These are phyloP conservation scores for Syrphus vitripennis DNA, from an alignment of 2,888 invertebrate species.

Conservation along the genomic window DNA sequence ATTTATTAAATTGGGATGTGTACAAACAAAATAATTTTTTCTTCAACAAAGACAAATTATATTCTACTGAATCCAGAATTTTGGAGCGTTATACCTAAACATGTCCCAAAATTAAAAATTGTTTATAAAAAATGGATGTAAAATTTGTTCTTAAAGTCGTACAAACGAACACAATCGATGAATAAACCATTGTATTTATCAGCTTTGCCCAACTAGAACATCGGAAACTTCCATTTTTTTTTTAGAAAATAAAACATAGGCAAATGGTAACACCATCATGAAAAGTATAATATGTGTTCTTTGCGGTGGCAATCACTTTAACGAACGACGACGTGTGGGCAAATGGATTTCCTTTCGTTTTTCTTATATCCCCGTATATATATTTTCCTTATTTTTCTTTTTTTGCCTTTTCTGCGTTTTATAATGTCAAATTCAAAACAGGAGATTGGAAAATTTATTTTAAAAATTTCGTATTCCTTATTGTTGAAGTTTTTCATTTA, in stretches of 20 bases:
- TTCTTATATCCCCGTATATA: constrained; percentile 12
- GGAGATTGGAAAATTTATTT: constrained; percentile 69
- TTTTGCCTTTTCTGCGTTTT: neutral
- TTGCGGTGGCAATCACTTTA: constrained; percentile 64
- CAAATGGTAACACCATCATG: neutral
- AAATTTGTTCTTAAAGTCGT: too few relatives aligned
- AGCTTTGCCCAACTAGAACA: too few relatives aligned
- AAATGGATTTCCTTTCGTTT: constrained; percentile 61
- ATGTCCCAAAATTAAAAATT: too few relatives aligned
- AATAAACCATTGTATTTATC: too few relatives aligned
- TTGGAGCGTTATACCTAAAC: too few relatives aligned
- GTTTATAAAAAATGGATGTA: too few relatives aligned
- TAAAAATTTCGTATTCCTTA: constrained; percentile 25
- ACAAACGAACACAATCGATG: too few relatives aligned
- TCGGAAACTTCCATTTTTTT: too few relatives aligned
- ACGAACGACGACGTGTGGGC: constrained; percentile 69
- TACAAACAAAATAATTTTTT: too few relatives aligned
- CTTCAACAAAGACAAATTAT: too few relatives aligned
- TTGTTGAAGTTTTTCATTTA: neutral
- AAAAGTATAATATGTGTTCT: constrained; percentile 23
- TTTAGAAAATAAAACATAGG: neutral
- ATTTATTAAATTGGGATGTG: too few relatives aligned
- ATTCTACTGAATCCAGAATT: too few relatives aligned
- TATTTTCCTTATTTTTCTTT: constrained; percentile 1
- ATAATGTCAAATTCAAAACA: constrained; percentile 60